Evolutionary conservation across 1,140 invertebrate species (phyloP), one percentile per base, ranked within the genome.

Genomic region (Himalopsyche phryganea): DNA sequence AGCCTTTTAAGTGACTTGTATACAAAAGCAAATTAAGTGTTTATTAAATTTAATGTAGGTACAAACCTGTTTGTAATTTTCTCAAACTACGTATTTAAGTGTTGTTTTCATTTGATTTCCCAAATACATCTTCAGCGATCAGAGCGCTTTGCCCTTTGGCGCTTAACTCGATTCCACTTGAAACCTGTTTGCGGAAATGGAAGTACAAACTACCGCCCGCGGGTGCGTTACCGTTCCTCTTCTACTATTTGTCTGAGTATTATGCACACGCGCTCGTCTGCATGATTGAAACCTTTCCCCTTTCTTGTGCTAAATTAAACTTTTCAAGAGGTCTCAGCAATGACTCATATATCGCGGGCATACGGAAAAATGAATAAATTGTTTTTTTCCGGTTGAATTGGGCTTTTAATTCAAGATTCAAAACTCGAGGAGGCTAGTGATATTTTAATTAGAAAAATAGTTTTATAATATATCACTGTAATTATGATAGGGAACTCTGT

Each of bases 101-200:
- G 35, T 42, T 60, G 58, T 60, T 60, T 60, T 60, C 58, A 60
- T 60, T 60, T 47, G 54, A 60, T 60, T 60, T 60, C 36, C 38
- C 35, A 52, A 53, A 59, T 44, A 42, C 23, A 20, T 45, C 46
- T 28, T 35, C 18, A 6, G 13, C 9, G 36, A 11, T 42, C 13
- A n/a, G 32, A 18, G 18, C 14, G 46, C 3, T 42, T 23, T 33
- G 28, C 23, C 47, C 15, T 40, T 40, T 40, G 38, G 15, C 38
- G 38, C 11, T 40, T 28, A 28, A 28, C 38, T 40, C 38, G 38
- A 40, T 40, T 28, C 23, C 23, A 28, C 23, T 28, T 28, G 23
- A 28, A 28, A 28, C 15, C 38, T 40, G 15, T 40, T 40, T 40
- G 38, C n/a, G 38, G 38, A 40, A n/a, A 40, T n/a, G 11, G 23